Evolutionary conservation across 2,888 invertebrate species (phyloP).

Genomic region (Megastigmus dorsalis): DNA sequence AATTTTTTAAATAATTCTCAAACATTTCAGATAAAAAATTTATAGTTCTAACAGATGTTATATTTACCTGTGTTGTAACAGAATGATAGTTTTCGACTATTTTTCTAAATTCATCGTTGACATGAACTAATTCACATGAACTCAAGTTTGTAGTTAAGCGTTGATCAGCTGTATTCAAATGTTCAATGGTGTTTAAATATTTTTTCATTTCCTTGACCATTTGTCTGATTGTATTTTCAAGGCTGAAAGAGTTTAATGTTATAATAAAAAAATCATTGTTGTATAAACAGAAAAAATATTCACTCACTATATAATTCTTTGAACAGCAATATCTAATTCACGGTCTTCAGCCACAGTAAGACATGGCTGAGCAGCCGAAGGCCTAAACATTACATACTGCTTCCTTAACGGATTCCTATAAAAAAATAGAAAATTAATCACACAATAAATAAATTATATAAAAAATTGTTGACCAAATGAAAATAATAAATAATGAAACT

Average conservation of each 20-base stretch:
- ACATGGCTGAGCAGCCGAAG: constrained; percentile 68
- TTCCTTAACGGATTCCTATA: constrained; percentile 71
- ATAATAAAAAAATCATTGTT: constrained; percentile 8
- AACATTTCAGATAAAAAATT: no score
- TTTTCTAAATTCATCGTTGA: constrained; percentile 70
- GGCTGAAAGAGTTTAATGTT: constrained; percentile 60
- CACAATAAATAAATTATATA: background rate
- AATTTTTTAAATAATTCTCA: no score
- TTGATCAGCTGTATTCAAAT: constrained; percentile 70
- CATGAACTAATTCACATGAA: constrained; percentile 71
- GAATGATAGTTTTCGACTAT: constrained; percentile 75
- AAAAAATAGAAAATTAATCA: constrained; percentile 6
- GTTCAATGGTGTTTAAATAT: constrained; percentile 67
- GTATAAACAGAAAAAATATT: background rate
- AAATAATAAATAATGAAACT: background rate
- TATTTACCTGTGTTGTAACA: constrained; percentile 70
- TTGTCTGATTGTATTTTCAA: constrained; percentile 69
- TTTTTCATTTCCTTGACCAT: constrained; percentile 73
- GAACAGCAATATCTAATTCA: constrained; percentile 70
- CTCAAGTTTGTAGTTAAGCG: constrained; percentile 72
- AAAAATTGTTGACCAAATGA: background rate
- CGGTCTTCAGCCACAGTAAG: constrained; percentile 68
- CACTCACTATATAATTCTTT: constrained; percentile 70
- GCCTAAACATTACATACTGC: constrained; percentile 64
- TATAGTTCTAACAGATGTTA: no score